Percentiles rank a stretch among this genome's conserved stretches.
Evolutionary conservation across 1,140 invertebrate genomes (phyloP).

Genomic region (Scylla paramamosain): DNA sequence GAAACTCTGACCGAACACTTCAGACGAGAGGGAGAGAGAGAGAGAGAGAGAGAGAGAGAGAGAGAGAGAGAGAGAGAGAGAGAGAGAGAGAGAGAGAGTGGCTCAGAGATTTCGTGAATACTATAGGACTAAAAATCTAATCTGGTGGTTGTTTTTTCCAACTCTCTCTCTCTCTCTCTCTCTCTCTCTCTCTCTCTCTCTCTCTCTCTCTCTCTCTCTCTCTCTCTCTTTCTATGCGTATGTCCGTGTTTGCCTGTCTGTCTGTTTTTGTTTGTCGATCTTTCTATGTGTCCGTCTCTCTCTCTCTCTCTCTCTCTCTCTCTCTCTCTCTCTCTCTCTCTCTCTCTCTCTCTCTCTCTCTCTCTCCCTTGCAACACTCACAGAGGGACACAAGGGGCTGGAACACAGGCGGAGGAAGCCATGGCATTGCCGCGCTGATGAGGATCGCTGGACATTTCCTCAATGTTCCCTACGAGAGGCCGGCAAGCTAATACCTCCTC

Average conservation of each 20-base stretch:
- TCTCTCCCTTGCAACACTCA: neutral
- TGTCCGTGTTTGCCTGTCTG: neutral
- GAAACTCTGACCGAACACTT: neutral
- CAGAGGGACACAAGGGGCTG: neutral
- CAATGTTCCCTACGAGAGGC: no score
- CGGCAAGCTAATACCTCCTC: no score
- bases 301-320: neutral
- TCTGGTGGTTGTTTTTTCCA: no score
- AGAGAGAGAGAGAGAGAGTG: conserved; percentile 29
- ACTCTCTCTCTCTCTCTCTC: no score
- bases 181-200: no score
- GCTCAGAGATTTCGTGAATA: neutral
- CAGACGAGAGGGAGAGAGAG: neutral
- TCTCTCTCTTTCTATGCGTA: neutral
- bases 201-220: no score
- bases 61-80: conserved; percentile 26
- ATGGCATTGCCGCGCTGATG: no score
- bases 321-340: conserved; percentile 34
- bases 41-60: neutral
- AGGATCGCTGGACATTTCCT: no score
- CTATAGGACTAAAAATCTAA: neutral
- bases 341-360: neutral
- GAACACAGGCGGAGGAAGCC: no score
- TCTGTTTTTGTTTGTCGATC: no score
- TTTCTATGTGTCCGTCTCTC: no score